These are phyloP conservation scores for Scolopax bukidnonensis DNA, from an alignment of 2,797 vertebrate genomes.

Conservation along the genomic window DNA sequence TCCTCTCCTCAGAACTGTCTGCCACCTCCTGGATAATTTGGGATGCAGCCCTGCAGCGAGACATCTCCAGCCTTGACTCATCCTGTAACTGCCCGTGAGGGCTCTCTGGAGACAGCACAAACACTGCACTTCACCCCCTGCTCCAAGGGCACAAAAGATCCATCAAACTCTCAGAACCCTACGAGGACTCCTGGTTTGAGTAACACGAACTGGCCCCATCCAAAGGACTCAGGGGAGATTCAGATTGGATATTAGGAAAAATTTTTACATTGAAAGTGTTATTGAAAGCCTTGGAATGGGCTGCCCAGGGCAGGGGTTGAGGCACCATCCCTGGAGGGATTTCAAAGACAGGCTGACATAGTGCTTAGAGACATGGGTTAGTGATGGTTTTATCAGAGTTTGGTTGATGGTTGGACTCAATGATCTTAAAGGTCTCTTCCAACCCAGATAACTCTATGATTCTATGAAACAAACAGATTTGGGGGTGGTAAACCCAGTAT, in stretches of 20 bases:
- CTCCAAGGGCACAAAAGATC: background rate
- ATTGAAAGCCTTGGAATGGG: too few species aligned
- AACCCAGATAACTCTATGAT: too few species aligned
- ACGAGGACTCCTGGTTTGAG: background rate
- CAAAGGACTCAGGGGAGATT: background rate
- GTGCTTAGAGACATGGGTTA: too few species aligned
- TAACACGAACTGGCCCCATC: background rate
- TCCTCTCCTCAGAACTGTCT: background rate
- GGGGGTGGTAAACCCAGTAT: background rate
- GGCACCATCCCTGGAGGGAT: too few species aligned
- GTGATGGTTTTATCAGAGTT: too few species aligned
- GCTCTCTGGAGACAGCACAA: background rate
- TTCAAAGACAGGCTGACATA: too few species aligned
- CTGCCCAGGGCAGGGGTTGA: too few species aligned
- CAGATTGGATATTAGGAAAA: too few species aligned
- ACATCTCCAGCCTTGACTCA: background rate
- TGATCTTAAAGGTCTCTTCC: too few species aligned
- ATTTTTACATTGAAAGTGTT: too few species aligned
- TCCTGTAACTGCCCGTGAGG: background rate
- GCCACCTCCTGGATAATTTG: fast-evolving
- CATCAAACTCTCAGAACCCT: background rate
- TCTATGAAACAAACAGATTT: background rate
- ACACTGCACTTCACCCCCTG: background rate
- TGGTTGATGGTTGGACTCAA: too few species aligned
- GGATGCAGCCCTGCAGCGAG: background rate